phyloP scores from a whole-genome alignment of 1,140 invertebrate species.

The Drosophila ohnishii region DNA sequence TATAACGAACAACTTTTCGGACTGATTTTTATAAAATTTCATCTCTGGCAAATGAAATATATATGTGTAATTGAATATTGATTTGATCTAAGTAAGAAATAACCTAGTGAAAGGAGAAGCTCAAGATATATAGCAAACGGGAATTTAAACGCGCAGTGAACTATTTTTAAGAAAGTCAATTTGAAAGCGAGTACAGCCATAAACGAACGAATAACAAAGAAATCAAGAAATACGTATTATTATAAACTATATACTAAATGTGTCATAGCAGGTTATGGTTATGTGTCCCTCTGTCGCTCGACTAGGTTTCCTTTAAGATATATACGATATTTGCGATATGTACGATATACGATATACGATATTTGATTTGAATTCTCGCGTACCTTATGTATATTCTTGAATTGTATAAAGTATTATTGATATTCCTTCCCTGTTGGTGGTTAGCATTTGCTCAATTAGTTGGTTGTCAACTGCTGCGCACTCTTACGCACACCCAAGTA shows the following conservation, averaged over 20 bases:
- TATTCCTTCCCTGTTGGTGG: slow-evolving; percentile 62
- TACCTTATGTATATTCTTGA: slow-evolving; percentile 36
- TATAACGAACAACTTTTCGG: slow-evolving; percentile 36
- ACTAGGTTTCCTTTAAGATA: slow-evolving; percentile 26
- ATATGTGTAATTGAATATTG: slow-evolving; percentile 10
- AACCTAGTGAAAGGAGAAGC: slow-evolving; percentile 26
- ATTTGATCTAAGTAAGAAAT: slow-evolving; percentile 27
- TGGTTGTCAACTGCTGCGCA: slow-evolving; percentile 45
- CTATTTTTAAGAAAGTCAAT: slow-evolving; percentile 57
- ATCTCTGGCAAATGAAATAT: slow-evolving; percentile 19
- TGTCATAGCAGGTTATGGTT: slow-evolving; percentile 48
- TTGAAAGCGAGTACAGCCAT: slow-evolving; percentile 59
- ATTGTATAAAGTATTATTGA: slow-evolving; percentile 55
- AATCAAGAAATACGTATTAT: slow-evolving; percentile 54
- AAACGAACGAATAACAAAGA: slow-evolving; percentile 35
- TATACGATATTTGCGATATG: neutral
- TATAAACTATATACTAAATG: slow-evolving; percentile 45
- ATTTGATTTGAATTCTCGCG: slow-evolving; percentile 27
- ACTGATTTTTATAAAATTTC: slow-evolving; percentile 39
- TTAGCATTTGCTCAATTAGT: slow-evolving; percentile 76
- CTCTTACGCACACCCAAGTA: slow-evolving; percentile 63
- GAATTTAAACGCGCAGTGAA: slow-evolving; percentile 48
- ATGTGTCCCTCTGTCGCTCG: slow-evolving; percentile 21
- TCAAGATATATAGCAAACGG: slow-evolving; percentile 15
- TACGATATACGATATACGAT: slow-evolving; percentile 4